Percentiles rank a stretch among this genome's conserved stretches.
Evolutionary conservation across 2,113 vertebrate species (phyloP).

Genomic region (Corapipo altera): DNA sequence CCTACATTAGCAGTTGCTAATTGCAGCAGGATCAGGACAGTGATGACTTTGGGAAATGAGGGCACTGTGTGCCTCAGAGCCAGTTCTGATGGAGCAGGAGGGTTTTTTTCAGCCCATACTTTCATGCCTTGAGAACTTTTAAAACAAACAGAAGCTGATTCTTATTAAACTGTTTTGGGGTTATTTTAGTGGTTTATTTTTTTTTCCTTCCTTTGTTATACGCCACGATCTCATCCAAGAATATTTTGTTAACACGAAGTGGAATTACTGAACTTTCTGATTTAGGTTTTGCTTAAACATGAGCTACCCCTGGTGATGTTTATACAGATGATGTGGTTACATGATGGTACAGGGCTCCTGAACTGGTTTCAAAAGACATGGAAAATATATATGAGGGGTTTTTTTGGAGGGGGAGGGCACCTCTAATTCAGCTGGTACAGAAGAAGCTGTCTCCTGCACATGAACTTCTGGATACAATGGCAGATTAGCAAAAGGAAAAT

Average conservation of each 20-base stretch:
- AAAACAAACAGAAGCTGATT: background rate
- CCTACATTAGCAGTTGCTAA: constrained; percentile 4
- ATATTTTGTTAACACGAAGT: constrained; percentile 64
- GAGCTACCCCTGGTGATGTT: constrained; percentile 61
- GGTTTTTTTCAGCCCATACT: background rate
- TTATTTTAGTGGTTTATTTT: background rate
- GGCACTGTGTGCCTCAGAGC: background rate
- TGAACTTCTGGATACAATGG: background rate
- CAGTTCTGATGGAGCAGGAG: background rate
- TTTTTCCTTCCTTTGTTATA: constrained; percentile 39
- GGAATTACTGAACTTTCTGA: constrained; percentile 70
- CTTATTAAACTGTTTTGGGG: background rate
- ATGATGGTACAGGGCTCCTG: constrained; percentile 60
- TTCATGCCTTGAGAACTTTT: background rate
- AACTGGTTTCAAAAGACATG: constrained; percentile 64
- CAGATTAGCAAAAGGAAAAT: background rate
- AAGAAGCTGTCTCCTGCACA: background rate
- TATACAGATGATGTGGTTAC: constrained; percentile 68
- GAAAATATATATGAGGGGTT: constrained; percentile 30
- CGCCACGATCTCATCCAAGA: constrained; percentile 68
- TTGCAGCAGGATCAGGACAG: background rate
- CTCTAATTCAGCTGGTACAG: background rate
- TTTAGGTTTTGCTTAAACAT: constrained; percentile 68
- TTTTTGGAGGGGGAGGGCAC: background rate
- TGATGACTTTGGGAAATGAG: constrained; percentile 18